Base-by-base conservation (phyloP, 2,888 invertebrate genomes). In the Nezara viridula region DNA sequence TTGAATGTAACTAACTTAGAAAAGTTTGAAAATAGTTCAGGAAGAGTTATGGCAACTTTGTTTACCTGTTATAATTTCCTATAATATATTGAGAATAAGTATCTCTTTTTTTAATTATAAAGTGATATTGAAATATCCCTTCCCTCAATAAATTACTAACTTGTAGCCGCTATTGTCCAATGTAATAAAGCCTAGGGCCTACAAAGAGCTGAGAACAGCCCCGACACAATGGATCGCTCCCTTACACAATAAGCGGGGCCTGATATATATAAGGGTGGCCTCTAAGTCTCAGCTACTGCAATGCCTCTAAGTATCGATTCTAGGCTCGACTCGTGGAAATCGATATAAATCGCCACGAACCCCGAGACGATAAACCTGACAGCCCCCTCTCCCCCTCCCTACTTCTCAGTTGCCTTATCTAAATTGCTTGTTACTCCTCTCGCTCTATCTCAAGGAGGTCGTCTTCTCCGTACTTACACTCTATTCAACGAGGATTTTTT, bases 391-490 rank as follows among this genome's bases (percentile, higher is more conserved):
- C 47, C 85, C 85, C 47, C 12, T 12, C 49, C 16, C 85, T 27
- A 44, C n/a, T 49, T 85, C 44, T 47, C 85, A 47, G 44, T 49
- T 37, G 86, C 86, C 86, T 86, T 86, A 86, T 86, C 86, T 86
- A 86, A 86, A 86, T 86, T 86, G 86, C 86, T 86, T 86, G 86
- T 86, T 86, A 86, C 86, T 86, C 52, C 86, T 86, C 86, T 50
- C 50, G 52, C 81, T 44, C 81, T 81, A 81, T 81, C 81, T 81
- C 44, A 37, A 44, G 44, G 81, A 40, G 81, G n/a, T 47, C 44
- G 44, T 81, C 40, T n/a, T 47, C 81, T 81, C 44, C 37, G n/a
- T 81, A 81, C 44, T 81, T 81, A 81, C 81, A 81, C 81, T 81
- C 81, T 44, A 40, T 81, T 81, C 44, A 47, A 47, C 44, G 81